Base-by-base conservation (phyloP, 2,113 vertebrate genomes). In the Engystomops pustulosus region DNA sequence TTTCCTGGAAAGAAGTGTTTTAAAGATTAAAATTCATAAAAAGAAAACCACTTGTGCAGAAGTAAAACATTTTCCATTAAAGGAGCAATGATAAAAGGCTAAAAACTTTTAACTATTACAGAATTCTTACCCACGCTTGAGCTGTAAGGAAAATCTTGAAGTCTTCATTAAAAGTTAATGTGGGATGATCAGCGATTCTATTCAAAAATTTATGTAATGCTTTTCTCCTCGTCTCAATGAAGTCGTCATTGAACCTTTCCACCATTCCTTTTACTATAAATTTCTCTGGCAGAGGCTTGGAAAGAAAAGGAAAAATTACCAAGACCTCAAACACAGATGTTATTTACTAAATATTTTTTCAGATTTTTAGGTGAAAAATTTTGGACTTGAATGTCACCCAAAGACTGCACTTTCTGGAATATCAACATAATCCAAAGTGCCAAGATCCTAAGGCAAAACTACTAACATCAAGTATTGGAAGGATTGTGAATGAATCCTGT, bases 201-300 rank as follows among this genome's bases (percentile, higher is more conserved):
- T 95, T 95, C 90, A 99, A 92, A 89, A 99, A 99, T 78, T 93
- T 95, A 87, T 98, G 94, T 14, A 99, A 89, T 1, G 97, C 98
- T 88, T 92, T 98, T 88, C 92, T 95, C 80, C 97, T 93, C 8
- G 96, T 98, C 89, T 98, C 95, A 10, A 99, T 97, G 90, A 99
- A 99, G 90, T 97, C 95, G 1, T 96, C 92, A 14, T 91, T 98
- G 88, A 99, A 99, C 86, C 98, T 93, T 49, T 99, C 98, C 89
- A 99, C 94, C 95, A 99, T 97, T 84, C 98, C 96, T 86, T 94
- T 98, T 90, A 99, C 94, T 87, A 99, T 95, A 89, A 98, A 99
- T 91, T 99, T 99, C 89, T 99, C 97, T 3, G 98, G 98, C 82
- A 99, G 91, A 0, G 98, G 98, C 98, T 99, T 84, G 55, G 81